Evolutionary conservation across 2,888 invertebrate genomes (phyloP), one percentile per base, ranked within the genome.

Genomic region (Sphaerophoria taeniata): DNA sequence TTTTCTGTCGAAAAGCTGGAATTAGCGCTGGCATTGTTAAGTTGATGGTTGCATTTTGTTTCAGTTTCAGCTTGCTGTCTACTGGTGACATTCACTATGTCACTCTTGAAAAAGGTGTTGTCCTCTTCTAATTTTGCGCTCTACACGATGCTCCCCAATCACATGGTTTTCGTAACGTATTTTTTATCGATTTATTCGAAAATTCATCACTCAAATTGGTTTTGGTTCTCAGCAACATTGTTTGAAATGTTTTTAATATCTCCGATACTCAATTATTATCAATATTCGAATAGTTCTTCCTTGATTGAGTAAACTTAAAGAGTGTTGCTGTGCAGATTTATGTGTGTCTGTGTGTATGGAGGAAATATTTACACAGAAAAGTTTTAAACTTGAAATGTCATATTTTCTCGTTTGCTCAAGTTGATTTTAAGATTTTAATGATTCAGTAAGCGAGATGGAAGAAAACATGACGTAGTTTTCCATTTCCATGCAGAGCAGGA

Each of bases 31-130:
- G 45, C 39, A 49, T 72, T 61, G 24, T 24, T 24, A 24, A 14
- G 69, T 65, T 74, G 88, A 87, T 88, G 88, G 88, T 90, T 89
- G 51, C 24, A 12, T 39, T 39, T 43, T 4, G 24, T 24, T 24
- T 24, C 24, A 24, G 24, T 24, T 24, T 24, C 24, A 24, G 24
- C 24, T 24, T 24, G 24, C 24, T 24, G 24, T 24, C 39, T 36
- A 7, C 39, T 67, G 67, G 67, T 53, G 60, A 63, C 49, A 63
- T 53, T 61, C 67, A 81, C 70, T 61, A 61, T 71, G 33, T 36
- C 49, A 33, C 55, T 24, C 43, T 61, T 36, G 69, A 70, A 9
- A 3, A 39, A 39, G 81, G 11, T 76, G 75, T 36, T 69, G 65
- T 84, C 84, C 80, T 84, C 72, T 49, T 84, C 80, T 75, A 55